A percentile compares a stretch with the other conserved stretches of the same genome.
Evolutionary conservation across 2,113 vertebrate species (phyloP).

Genomic region (Pseudois nayaur): DNA sequence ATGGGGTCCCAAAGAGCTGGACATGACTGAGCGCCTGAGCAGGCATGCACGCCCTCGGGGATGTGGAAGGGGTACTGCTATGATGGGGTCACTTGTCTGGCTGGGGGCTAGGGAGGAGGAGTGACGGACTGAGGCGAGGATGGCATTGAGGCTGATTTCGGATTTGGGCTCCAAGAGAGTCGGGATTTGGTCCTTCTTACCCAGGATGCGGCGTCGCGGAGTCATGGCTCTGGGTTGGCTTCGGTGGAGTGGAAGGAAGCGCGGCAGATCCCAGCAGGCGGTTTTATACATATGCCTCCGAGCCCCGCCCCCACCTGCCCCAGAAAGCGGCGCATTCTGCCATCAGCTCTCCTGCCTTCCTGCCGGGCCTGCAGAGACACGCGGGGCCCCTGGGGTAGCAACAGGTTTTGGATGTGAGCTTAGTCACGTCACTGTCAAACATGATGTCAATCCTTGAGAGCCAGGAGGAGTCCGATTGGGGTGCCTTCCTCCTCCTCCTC

Average conservation of each 20-base stretch:
- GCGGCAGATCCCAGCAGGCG: too few species aligned
- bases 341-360: neutral
- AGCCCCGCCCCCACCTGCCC: neutral
- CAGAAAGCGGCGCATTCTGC: neutral
- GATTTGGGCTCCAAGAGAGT: neutral
- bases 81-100: neutral
- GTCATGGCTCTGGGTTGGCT: neutral
- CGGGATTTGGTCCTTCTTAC: neutral
- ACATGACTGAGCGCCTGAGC: neutral
- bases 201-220: neutral
- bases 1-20: neutral
- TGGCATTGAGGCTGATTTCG: neutral
- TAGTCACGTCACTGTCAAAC: neutral
- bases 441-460: neutral
- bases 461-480: fast-evolving
- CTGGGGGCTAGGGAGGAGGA: fast-evolving
- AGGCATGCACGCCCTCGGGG: neutral
- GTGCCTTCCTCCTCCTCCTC: fast-evolving
- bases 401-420: neutral
- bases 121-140: neutral
- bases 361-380: neutral
- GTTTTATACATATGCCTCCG: neutral
- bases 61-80: fast-evolving
- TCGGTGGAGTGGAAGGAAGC: neutral
- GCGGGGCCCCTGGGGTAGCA: neutral